phyloP scores from a whole-genome alignment of 2,888 invertebrate species.

The Aleiodes alternator region DNA sequence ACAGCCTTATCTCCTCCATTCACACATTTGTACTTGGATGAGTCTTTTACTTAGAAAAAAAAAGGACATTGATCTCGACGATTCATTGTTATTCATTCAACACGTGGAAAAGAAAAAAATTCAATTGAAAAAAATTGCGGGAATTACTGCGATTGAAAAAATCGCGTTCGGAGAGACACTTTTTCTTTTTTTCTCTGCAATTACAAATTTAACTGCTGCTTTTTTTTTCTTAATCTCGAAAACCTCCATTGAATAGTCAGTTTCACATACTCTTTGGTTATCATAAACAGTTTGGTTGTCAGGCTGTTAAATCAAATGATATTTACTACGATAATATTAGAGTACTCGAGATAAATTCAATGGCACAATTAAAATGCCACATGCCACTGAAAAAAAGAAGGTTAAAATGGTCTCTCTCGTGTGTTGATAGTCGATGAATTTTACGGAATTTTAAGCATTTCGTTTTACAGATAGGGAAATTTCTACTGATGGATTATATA shows the following conservation, averaged over 20 bases:
- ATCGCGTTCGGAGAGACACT: neutral
- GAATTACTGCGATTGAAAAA: neutral
- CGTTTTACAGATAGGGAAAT: too few relatives aligned
- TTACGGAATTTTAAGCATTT: neutral
- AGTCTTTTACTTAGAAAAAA: constrained; percentile 20
- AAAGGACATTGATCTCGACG: constrained; percentile 43
- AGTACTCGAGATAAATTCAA: constrained; percentile 12
- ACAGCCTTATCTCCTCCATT: neutral
- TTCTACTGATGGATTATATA: too few relatives aligned
- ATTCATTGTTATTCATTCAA: constrained; percentile 18
- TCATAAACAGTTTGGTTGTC: neutral
- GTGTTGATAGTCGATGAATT: neutral
- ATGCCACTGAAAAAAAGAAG: too few relatives aligned
- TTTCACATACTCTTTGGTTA: neutral
- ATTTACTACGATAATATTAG: neutral
- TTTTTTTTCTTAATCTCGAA: neutral
- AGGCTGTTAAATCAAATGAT: constrained; percentile 15
- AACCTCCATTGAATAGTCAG: neutral
- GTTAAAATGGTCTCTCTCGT: neutral
- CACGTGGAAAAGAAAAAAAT: constrained; percentile 1
- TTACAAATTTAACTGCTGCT: neutral
- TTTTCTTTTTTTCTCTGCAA: neutral
- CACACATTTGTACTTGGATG: constrained; percentile 7
- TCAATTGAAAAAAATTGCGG: constrained; percentile 7
- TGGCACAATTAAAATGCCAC: constrained; percentile 20